Conservation (phyloP, 1,140 invertebrate genomes). For the Calephelis nemesis region DNA sequence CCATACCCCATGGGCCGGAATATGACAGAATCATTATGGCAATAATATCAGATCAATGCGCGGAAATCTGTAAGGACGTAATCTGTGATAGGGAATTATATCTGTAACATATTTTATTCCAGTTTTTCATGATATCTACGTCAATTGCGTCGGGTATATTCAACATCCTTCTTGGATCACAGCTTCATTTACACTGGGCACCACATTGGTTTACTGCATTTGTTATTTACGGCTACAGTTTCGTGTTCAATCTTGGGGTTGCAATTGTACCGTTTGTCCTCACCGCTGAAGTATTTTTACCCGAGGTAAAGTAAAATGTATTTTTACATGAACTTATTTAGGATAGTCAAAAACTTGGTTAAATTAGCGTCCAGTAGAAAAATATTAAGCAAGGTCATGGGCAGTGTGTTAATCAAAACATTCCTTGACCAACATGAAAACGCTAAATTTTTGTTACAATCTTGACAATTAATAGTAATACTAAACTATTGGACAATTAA, state of each 20-base stretch:
- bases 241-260: constrained; percentile 58
- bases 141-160: constrained; percentile 45
- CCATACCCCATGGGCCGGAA: no score
- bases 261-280: constrained; percentile 57
- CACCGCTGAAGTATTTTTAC: constrained; percentile 61
- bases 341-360: neutral
- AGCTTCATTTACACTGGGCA: constrained; percentile 50
- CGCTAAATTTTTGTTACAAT: no score
- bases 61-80: no score
- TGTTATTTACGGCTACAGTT: constrained; percentile 54
- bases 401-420: no score
- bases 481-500: no score
- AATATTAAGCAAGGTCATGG: no score
- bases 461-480: no score
- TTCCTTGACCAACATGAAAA: no score
- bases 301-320: constrained; percentile 44
- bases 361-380: no score
- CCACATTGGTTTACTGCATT: constrained; percentile 56
- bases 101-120: constrained; percentile 17
- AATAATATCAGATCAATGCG: no score
- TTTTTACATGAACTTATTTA: constrained; percentile 7
- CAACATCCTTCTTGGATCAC: constrained; percentile 47
- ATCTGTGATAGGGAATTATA: no score
- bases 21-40: no score
- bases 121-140: constrained; percentile 52